Evolutionary conservation across 1,140 invertebrate species (phyloP).

Genomic region (Magallana ariakensis): DNA sequence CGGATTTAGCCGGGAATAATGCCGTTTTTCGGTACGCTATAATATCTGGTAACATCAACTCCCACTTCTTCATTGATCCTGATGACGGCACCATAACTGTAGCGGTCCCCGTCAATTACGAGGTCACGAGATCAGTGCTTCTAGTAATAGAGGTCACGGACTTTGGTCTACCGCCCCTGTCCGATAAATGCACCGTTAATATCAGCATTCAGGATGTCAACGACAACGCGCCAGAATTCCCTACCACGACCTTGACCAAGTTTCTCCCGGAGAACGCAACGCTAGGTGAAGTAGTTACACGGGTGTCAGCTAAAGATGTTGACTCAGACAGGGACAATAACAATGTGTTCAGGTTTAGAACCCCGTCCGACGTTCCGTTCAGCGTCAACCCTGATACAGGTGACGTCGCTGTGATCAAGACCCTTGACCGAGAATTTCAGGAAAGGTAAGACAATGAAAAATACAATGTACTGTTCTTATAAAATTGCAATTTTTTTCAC

Average conservation of each 20-base stretch:
- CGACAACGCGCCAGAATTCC: conserved; percentile 67
- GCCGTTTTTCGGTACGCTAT: conserved; percentile 56
- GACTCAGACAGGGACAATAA: not conserved
- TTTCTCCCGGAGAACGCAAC: not conserved
- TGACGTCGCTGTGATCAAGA: not conserved
- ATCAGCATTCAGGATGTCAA: conserved; percentile 63
- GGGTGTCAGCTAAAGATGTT: not conserved
- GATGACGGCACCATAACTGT: conserved; percentile 56
- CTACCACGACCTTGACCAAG: conserved; percentile 80
- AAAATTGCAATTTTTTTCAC: too few species aligned
- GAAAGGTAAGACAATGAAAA: not conserved
- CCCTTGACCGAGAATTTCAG: not conserved
- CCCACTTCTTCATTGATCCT: conserved; percentile 57
- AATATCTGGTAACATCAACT: conserved; percentile 55
- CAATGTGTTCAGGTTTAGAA: not conserved
- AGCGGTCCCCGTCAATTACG: conserved; percentile 86
- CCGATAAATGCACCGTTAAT: conserved; percentile 49
- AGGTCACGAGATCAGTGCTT: conserved; percentile 83
- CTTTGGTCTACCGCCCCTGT: conserved; percentile 53
- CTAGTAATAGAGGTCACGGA: conserved; percentile 62
- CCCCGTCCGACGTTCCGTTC: not conserved
- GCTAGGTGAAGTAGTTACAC: not conserved
- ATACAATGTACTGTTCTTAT: too few species aligned
- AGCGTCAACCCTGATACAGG: not conserved
- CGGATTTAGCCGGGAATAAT: conserved; percentile 59